Percentiles rank a stretch among this genome's conserved stretches.
Conservation (phyloP, 2,888 invertebrate genomes). For the Brachylomia viminalis region DNA sequence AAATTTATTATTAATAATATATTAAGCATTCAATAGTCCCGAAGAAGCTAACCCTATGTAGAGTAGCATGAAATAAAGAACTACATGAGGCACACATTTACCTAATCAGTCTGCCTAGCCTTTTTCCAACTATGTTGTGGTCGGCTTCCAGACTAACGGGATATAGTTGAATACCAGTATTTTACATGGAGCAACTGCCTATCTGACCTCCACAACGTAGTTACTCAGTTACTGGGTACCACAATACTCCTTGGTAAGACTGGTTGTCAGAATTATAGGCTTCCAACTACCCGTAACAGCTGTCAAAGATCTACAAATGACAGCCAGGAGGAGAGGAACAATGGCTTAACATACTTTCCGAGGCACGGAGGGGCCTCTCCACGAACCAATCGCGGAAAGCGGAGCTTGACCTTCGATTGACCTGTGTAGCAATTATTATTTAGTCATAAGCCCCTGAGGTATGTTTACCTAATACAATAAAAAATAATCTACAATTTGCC, state of each 20-base stretch:
- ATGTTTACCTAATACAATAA: no score
- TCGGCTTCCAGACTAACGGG: background rate
- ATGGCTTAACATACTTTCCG: no score
- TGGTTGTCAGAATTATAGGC: background rate
- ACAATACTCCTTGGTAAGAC: background rate
- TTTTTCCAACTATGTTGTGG: background rate
- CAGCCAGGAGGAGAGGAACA: no score
- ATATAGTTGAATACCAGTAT: background rate
- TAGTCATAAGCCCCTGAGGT: no score
- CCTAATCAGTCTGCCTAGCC: background rate
- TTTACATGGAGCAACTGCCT: background rate
- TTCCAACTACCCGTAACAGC: background rate
- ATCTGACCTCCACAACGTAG: background rate
- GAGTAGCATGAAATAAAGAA: constrained; percentile 53
- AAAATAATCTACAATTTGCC: no score
- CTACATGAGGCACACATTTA: constrained; percentile 20
- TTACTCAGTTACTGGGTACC: background rate
- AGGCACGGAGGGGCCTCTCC: no score
- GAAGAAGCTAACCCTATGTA: constrained; percentile 77
- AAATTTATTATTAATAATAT: constrained; percentile 74
- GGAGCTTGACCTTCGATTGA: no score
- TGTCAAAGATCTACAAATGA: no score
- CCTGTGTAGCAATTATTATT: no score
- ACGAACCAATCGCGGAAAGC: no score
- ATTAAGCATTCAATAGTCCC: constrained; percentile 75